Conservation (phyloP, 2,797 vertebrate genomes). For the Alcedo atthis region DNA sequence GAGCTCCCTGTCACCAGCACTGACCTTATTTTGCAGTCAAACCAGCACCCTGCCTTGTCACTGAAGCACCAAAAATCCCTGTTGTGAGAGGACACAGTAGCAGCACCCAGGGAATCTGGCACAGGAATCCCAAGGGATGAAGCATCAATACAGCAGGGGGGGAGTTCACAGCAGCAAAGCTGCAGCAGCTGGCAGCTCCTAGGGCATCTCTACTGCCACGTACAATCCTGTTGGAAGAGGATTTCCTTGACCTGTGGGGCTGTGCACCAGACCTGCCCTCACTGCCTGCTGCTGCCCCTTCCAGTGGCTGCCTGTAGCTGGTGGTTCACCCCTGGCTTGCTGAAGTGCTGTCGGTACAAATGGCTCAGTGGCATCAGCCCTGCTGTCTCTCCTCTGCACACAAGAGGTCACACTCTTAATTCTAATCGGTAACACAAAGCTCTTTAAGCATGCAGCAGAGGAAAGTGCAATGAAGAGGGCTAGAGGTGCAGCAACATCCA, state of each 20-base stretch:
- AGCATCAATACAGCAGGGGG: accelerated
- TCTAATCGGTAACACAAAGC: background rate
- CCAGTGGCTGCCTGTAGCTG: background rate
- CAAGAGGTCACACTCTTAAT: background rate
- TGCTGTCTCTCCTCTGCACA: background rate
- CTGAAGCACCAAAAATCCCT: background rate
- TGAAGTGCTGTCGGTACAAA: background rate
- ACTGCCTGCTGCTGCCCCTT: background rate
- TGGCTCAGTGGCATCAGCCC: accelerated
- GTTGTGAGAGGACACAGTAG: background rate
- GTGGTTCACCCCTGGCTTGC: background rate
- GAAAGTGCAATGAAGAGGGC: background rate
- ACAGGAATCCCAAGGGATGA: accelerated
- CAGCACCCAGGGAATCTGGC: background rate
- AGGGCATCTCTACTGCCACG: background rate
- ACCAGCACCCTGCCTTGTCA: background rate
- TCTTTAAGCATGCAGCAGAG: background rate
- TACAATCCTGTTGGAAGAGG: background rate
- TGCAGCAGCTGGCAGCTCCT: background rate
- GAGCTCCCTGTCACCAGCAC: background rate
- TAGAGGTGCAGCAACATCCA: background rate
- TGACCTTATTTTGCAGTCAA: background rate
- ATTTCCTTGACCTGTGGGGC: background rate
- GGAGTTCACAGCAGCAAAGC: background rate
- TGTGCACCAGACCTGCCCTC: background rate